phyloP scores from a whole-genome alignment of 2,797 vertebrate species.

The Syncerus caffer region DNA sequence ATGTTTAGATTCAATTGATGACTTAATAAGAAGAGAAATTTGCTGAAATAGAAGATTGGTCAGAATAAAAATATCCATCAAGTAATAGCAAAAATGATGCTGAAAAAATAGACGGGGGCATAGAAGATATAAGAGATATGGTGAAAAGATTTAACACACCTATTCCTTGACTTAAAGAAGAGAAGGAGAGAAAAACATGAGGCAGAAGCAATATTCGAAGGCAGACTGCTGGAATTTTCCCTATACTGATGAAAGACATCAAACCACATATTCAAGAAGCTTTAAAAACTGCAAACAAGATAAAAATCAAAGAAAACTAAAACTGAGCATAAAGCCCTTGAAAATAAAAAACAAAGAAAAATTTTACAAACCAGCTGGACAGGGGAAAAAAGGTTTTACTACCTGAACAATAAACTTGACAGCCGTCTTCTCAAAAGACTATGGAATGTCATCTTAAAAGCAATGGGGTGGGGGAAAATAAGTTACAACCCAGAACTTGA shows the following conservation, averaged over 20 bases:
- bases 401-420: background rate
- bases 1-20: background rate
- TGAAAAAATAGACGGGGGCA: background rate
- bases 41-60: background rate
- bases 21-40: background rate
- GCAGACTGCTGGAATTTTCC: background rate
- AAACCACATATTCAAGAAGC: background rate
- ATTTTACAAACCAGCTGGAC: background rate
- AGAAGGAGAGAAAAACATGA: background rate
- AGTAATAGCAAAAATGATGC: background rate
- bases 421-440: background rate
- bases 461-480: background rate
- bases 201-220: background rate
- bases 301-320: slow-evolving; percentile 18
- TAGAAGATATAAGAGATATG: background rate
- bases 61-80: background rate
- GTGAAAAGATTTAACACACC: background rate
- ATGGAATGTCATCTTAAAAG: background rate
- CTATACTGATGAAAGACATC: background rate
- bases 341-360: background rate
- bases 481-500: background rate
- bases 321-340: background rate
- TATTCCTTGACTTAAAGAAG: background rate
- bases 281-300: background rate
- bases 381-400: background rate